Evolutionary conservation across 2,797 vertebrate species (phyloP), one percentile per base, ranked within the genome.

Genomic region (Syndactyla subalaris): DNA sequence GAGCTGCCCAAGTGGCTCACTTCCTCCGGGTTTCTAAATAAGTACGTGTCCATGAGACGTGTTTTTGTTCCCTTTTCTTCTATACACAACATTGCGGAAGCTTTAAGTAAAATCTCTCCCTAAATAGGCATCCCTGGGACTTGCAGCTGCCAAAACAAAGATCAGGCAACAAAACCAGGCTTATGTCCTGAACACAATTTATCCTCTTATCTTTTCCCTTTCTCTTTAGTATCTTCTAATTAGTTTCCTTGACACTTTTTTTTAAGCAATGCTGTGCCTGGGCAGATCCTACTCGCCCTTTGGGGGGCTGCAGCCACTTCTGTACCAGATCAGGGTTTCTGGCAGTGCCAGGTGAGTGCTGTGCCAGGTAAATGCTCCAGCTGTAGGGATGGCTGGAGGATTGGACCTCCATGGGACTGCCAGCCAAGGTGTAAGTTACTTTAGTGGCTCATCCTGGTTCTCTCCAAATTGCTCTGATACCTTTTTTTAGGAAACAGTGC

Each of bases 131-230:
- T 71, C 71, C 73, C 71, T 3, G 10, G 74, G 85, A 95, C 2
- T 5, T 46, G 67, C 95, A 95, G 92, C 94, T 96, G 96, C 92
- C 93, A 90, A 94, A 95, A 96, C 84, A 93, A 96, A 93, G 90
- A 67, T 80, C 41, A 80, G 49, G 61, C 88, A 71, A 49, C 34
- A 55, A 90, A 79, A 88, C 41, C 27, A 34, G 34, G 20, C 66
- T 86, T 10, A 4, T 59, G n/a, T 57, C 70, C 58, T 67, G 34
- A 36, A 59, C 72, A 49, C 14, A 79, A 38, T 67, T 88, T 76
- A 36, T 58, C 36, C 43, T 78, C n/a, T 57, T 85, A 26, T 39
- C 43, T 51, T 73, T 45, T 43, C 43, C 30, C 29, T 51, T 72
- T 77, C 48, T 76, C 34, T 82, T 76, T 51, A n/a, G 62, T 71